Evolutionary conservation across 2,797 vertebrate species (phyloP).

Genomic region (Todus mexicanus): DNA sequence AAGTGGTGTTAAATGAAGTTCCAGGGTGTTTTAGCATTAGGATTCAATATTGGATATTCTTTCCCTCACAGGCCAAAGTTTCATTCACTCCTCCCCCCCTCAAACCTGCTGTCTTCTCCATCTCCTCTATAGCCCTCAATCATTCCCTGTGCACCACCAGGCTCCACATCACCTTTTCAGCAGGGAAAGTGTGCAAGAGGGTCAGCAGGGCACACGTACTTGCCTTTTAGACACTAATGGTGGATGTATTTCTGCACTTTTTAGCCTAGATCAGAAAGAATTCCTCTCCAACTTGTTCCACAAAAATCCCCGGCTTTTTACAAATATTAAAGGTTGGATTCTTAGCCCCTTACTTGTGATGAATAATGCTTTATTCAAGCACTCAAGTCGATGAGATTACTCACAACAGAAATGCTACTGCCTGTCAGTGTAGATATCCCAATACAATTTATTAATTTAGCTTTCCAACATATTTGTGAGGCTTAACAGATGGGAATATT

Average conservation of each 20-base stretch:
- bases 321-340: not conserved
- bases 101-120: not conserved
- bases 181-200: not conserved
- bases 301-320: not conserved
- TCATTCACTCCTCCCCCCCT: not conserved
- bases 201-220: not conserved
- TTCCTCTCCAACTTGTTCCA: not conserved
- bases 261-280: not conserved
- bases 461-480: not conserved
- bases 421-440: not conserved
- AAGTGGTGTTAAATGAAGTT: not conserved
- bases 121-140: not conserved
- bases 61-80: not conserved
- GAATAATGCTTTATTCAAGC: not conserved
- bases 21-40: not conserved
- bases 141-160: not conserved
- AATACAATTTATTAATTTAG: constrained; percentile 37
- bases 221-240: not conserved
- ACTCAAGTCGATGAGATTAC: not conserved
- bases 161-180: not conserved
- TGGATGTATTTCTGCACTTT: not conserved
- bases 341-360: not conserved
- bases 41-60: not conserved
- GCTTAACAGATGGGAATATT: constrained; percentile 49
- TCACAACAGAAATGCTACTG: not conserved